Evolutionary conservation across 2,797 vertebrate species (phyloP).

Genomic region (Lutjanus argentimaculatus): DNA sequence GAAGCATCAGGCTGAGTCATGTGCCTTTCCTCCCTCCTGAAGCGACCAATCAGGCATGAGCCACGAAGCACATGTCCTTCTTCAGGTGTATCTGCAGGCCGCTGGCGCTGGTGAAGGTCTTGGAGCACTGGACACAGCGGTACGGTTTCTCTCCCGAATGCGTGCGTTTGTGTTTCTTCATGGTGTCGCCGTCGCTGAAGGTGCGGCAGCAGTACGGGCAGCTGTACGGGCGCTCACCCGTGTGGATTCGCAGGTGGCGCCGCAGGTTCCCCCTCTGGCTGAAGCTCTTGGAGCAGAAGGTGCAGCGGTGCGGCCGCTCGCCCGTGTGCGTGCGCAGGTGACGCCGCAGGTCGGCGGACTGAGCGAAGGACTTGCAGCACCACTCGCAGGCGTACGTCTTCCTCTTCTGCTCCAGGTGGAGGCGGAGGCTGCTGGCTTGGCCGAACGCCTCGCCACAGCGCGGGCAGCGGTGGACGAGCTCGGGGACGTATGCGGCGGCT

Average conservation of each 20-base stretch:
- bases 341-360: constrained; percentile 86
- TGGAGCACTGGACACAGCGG: constrained; percentile 68
- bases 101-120: constrained; percentile 66
- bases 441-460: constrained; percentile 83
- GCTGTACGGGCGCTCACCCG: constrained; percentile 84
- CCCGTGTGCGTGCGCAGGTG: constrained; percentile 88
- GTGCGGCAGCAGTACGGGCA: constrained; percentile 81
- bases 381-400: constrained; percentile 84
- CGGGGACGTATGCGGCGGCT: not conserved
- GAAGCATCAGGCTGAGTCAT: no score
- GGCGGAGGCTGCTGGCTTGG: constrained; percentile 72
- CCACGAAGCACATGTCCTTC: constrained; percentile 68
- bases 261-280: constrained; percentile 87
- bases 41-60: constrained; percentile 40
- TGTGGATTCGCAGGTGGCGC: constrained; percentile 86
- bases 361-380: constrained; percentile 87
- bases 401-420: constrained; percentile 82
- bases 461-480: constrained; percentile 75
- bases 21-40: not conserved
- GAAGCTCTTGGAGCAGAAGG: constrained; percentile 87
- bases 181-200: constrained; percentile 84
- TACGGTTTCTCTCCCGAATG: constrained; percentile 73
- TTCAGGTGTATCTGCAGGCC: constrained; percentile 79
- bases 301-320: constrained; percentile 86
- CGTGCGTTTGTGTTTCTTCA: constrained; percentile 84